A percentile compares a stretch with the other conserved stretches of the same genome.
Conservation (phyloP, 2,797 vertebrate genomes). For the Sebastes glaucus region DNA sequence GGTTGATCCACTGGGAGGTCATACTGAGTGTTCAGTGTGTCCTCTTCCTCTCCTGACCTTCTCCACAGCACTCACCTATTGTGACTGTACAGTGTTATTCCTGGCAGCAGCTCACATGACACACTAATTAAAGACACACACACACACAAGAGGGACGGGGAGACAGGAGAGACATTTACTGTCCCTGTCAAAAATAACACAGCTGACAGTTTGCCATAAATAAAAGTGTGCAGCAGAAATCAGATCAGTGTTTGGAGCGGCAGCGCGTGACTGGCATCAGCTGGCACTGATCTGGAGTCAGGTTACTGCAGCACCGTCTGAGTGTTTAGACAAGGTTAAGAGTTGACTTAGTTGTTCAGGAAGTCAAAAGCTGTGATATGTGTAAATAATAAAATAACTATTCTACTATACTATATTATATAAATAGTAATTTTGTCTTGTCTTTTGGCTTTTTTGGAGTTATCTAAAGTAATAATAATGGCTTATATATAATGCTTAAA, state of each 20-base stretch:
- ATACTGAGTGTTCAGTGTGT: background rate
- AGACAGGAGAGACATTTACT: background rate
- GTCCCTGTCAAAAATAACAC: slow-evolving; percentile 16
- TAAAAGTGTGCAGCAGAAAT: slow-evolving; percentile 5
- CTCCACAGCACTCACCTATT: background rate
- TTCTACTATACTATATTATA: too few relatives aligned
- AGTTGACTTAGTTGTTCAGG: background rate
- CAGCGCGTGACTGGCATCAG: background rate
- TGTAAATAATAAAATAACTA: too few relatives aligned
- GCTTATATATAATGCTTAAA: too few relatives aligned
- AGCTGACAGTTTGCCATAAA: slow-evolving; percentile 12
- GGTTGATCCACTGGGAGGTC: background rate
- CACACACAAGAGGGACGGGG: background rate
- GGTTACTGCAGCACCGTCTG: background rate
- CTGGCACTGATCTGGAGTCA: slow-evolving; percentile 16
- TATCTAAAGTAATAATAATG: too few relatives aligned
- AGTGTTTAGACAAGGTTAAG: background rate
- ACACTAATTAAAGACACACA: slow-evolving; percentile 4
- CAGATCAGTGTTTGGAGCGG: background rate
- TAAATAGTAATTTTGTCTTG: too few relatives aligned
- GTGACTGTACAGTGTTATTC: slow-evolving; percentile 35
- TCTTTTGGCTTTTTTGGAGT: too few relatives aligned
- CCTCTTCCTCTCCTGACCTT: slow-evolving; percentile 18
- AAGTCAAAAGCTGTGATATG: background rate
- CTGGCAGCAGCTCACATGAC: slow-evolving; percentile 42